These are phyloP conservation scores for Myzus persicae DNA, from an alignment of 1,140 invertebrate genomes.

Conservation along the genomic window DNA sequence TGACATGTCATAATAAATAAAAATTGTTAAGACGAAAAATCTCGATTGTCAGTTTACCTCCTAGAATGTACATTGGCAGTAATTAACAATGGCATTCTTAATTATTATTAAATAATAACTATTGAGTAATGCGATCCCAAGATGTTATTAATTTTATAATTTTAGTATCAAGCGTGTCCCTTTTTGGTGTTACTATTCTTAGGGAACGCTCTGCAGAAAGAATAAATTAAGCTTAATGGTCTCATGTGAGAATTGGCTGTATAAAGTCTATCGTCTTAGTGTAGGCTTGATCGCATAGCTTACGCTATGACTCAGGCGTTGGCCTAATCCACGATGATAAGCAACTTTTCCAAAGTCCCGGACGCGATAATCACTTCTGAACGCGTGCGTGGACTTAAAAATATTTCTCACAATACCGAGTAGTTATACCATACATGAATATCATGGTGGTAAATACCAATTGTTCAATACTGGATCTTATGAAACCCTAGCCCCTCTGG, in stretches of 20 bases:
- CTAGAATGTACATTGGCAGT: too few relatives aligned
- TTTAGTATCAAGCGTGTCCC: not conserved
- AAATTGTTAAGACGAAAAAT: too few relatives aligned
- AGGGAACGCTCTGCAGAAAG: not conserved
- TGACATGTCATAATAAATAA: too few relatives aligned
- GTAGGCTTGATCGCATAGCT: not conserved
- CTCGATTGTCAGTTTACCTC: too few relatives aligned
- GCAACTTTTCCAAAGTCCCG: not conserved
- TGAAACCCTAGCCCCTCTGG: not conserved
- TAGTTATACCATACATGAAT: not conserved
- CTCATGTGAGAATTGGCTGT: not conserved
- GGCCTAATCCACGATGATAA: conserved; percentile 19
- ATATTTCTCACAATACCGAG: not conserved
- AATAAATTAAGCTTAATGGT: conserved; percentile 12
- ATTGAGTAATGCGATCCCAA: not conserved
- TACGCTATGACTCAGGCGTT: not conserved
- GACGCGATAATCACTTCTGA: not conserved
- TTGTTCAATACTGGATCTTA: not conserved
- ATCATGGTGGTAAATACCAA: not conserved
- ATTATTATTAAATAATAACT: not conserved
- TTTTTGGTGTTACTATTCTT: not conserved
- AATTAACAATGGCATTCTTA: not conserved
- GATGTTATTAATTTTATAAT: not conserved
- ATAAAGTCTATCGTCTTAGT: not conserved
- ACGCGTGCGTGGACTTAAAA: not conserved